Base-by-base conservation (phyloP, 2,113 vertebrate genomes). In the Datnioides undecimradiatus region DNA sequence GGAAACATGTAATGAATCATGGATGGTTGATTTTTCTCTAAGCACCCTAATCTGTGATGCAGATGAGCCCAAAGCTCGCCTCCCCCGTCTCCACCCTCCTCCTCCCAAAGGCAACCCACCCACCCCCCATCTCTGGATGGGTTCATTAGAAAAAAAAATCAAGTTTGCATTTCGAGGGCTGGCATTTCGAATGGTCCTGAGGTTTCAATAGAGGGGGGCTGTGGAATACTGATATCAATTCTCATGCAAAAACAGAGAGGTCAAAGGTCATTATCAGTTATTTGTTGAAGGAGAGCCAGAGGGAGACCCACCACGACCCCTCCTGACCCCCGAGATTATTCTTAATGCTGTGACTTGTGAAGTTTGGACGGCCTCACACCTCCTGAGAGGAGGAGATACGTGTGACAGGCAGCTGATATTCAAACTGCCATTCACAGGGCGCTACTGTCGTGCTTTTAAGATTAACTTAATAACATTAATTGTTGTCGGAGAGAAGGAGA, bases 1-100 rank as follows among this genome's bases (percentile, higher is more conserved):
- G 96, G 96, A 96, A 95, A 93, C 96, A 92, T 91, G 93, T 93
- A 85, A 96, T 98, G 96, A 98, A 98, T 97, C 97, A 97, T 97
- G 97, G 96, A 97, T 97, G 96, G 93, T 87, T 94, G 95, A 88
- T 94, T 96, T 93, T 94, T 95, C 95, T 95, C 85, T 75, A 90
- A 95, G 94, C 93, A 91, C 87, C 89, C 95, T 96, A 94, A 96
- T 97, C 95, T 97, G 96, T 95, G 94, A 97, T 97, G 96, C 95
- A 97, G 95, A 98, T 97, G 95, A 97, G 95, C 90, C 80, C 76
- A 58, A 73, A 76, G 59, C 88, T 64, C 25, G 19, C 76, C 80
- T 76, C 70, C 80, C 85, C 68, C 82, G 80, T 49, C 84, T 72
- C 78, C 81, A 85, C 85, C 88, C 93, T 92, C 94, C 89, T 93